A percentile compares a stretch with the other conserved stretches of the same genome.
phyloP scores from a whole-genome alignment of 2,888 invertebrate species.

The Laspeyria flexula region DNA sequence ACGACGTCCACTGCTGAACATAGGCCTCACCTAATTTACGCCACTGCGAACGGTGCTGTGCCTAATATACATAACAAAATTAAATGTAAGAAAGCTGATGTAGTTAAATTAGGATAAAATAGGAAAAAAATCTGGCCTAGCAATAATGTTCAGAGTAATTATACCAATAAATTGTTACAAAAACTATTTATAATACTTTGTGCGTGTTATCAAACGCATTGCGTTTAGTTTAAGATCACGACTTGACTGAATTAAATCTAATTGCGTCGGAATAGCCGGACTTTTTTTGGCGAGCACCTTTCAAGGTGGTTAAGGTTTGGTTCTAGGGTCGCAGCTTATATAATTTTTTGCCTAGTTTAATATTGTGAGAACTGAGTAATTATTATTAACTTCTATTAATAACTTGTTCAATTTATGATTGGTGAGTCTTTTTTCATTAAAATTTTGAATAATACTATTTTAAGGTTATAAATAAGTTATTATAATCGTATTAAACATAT shows the following conservation, averaged over 20 bases:
- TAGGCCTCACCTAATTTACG: too few relatives aligned
- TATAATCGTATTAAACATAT: too few relatives aligned
- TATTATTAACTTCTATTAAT: too few relatives aligned
- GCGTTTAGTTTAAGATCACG: constrained; percentile 47
- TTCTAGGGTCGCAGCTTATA: constrained; percentile 23
- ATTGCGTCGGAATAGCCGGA: constrained; percentile 57
- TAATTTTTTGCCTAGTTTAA: not conserved
- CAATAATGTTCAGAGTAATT: constrained; percentile 22
- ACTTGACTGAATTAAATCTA: constrained; percentile 60
- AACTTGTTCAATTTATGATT: too few relatives aligned
- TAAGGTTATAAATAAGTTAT: too few relatives aligned
- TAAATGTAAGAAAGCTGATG: too few relatives aligned
- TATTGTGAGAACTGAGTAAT: too few relatives aligned
- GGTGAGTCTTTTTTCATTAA: too few relatives aligned
- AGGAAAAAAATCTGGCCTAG: not conserved
- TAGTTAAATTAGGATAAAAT: not conserved
- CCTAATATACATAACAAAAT: too few relatives aligned
- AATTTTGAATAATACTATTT: too few relatives aligned
- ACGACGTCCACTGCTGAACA: too few relatives aligned
- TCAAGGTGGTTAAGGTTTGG: constrained; percentile 43
- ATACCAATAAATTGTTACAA: constrained; percentile 21
- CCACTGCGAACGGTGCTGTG: too few relatives aligned
- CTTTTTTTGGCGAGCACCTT: constrained; percentile 61
- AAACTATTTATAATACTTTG: constrained; percentile 21
- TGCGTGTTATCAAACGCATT: constrained; percentile 42